Conservation (phyloP, 1,140 invertebrate genomes). For the Halesus radiatus region DNA sequence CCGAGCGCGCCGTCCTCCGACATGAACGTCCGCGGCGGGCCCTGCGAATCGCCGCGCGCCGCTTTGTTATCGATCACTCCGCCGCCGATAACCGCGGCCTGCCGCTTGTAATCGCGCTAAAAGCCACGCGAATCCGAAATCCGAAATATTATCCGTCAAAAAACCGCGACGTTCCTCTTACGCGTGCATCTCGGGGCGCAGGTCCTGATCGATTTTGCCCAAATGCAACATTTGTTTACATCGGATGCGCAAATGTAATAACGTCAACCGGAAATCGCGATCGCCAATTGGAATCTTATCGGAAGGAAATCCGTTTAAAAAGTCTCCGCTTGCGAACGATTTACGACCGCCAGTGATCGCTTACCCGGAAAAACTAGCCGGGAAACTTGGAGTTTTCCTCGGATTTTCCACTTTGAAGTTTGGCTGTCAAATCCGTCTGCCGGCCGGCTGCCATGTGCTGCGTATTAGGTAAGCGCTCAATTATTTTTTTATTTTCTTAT, state of each 20-base stretch:
- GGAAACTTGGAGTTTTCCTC: background rate
- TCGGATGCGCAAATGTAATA: constrained; percentile 17
- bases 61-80: constrained; percentile 18
- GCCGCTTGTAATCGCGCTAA: constrained; percentile 12
- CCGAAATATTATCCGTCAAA: background rate
- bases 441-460: constrained; percentile 20
- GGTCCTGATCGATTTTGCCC: constrained; percentile 3
- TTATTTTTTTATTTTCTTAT: constrained; percentile 11
- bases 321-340: background rate
- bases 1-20: constrained; percentile 25
- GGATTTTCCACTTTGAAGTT: constrained; percentile 17
- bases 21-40: constrained; percentile 31
- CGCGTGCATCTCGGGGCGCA: background rate
- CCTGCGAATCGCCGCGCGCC: constrained; percentile 19
- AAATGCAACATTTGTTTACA: constrained; percentile 32
- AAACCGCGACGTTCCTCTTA: background rate
- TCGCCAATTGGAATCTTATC: background rate
- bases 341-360: background rate
- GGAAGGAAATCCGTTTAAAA: background rate
- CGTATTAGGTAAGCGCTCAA: constrained; percentile 26
- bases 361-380: background rate
- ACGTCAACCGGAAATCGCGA: constrained; percentile 7
- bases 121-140: constrained; percentile 11
- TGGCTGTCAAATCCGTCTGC: constrained; percentile 24
- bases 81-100: constrained; percentile 19